Evolutionary conservation across 2,888 invertebrate species (phyloP).

Genomic region (Saturnia pavonia): DNA sequence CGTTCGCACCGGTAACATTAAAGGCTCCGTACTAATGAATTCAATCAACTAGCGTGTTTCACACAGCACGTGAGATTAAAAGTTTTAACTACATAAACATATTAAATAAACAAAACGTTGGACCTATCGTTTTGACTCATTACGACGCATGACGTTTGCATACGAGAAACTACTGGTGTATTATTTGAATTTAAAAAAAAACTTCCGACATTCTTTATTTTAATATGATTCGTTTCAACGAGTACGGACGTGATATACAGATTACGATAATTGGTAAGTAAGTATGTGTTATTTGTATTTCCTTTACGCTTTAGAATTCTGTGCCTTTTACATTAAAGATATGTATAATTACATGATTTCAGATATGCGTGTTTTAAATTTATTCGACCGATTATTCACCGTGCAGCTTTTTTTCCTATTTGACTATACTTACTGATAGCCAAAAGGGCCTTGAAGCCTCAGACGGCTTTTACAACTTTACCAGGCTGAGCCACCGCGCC

Average conservation of each 20-base stretch:
- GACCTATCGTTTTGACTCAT: slow-evolving; percentile 1
- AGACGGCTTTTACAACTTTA: no score
- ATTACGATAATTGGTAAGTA: neutral
- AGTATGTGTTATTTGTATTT: no score
- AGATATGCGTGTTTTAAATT: no score
- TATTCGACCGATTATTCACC: no score
- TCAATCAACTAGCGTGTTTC: neutral
- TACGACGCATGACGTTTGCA: slow-evolving; percentile 8
- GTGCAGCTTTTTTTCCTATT: no score
- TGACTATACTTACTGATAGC: no score
- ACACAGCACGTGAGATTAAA: neutral
- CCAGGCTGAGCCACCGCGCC: no score
- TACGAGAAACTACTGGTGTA: neutral
- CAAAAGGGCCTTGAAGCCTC: no score
- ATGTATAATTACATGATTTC: no score
- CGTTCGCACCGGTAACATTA: neutral
- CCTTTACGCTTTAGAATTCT: no score
- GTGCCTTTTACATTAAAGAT: no score
- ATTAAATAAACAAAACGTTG: neutral
- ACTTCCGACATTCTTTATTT: neutral
- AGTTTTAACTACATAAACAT: neutral
- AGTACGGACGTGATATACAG: neutral
- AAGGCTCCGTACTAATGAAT: neutral
- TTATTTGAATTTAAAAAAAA: slow-evolving; percentile 3
- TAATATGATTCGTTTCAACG: neutral